Percentiles rank a stretch among this genome's conserved stretches.
Conservation (phyloP, 2,113 vertebrate species). For the Xiphophorus maculatus region DNA sequence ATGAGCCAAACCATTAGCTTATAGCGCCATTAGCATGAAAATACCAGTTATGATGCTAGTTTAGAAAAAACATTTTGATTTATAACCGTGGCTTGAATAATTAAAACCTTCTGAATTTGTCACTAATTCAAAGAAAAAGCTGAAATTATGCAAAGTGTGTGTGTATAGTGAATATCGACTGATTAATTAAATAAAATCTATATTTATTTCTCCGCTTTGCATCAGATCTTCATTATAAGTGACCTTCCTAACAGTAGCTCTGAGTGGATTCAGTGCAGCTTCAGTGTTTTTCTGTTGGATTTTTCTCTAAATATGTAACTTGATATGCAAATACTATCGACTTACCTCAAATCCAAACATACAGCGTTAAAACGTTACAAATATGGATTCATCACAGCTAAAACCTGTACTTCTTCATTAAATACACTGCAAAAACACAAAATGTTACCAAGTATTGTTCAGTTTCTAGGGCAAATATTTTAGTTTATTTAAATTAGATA, state of each 20-base stretch:
- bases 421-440: neutral
- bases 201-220: constrained; percentile 28
- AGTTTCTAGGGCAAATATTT: too few species aligned
- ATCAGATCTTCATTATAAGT: constrained; percentile 65
- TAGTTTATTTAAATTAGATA: too few species aligned
- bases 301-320: constrained; percentile 43
- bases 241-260: constrained; percentile 69
- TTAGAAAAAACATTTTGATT: constrained; percentile 47
- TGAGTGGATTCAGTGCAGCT: neutral
- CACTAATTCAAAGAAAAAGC: neutral
- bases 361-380: constrained; percentile 35
- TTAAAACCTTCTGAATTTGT: constrained; percentile 12
- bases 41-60: constrained; percentile 40
- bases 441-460: too few species aligned
- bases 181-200: neutral
- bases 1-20: constrained; percentile 29
- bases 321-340: constrained; percentile 76
- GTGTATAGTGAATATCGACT: neutral
- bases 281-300: constrained; percentile 12
- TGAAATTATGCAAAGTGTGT: constrained; percentile 21
- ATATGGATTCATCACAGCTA: constrained; percentile 44
- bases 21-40: constrained; percentile 21
- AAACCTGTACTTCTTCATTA: constrained; percentile 1
- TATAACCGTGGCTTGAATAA: constrained; percentile 20
- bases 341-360: constrained; percentile 70